Conservation (phyloP, 1,140 invertebrate species). For the Octopus bimaculoides region DNA sequence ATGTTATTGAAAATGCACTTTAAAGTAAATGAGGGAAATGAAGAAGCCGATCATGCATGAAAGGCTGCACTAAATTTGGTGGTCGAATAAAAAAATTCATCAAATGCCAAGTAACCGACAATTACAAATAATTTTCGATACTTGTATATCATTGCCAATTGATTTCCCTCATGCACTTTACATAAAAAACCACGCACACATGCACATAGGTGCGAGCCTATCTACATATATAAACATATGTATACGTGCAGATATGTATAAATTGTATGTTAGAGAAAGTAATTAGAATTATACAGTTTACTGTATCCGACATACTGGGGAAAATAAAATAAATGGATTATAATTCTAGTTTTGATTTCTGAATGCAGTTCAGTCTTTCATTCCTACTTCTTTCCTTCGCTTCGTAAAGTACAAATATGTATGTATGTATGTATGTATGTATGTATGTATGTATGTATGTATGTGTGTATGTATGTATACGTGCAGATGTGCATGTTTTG, state of each 20-base stretch:
- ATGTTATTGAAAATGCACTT: too few species aligned
- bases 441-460: slow-evolving; percentile 3
- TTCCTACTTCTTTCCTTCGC: background rate
- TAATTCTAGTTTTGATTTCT: background rate
- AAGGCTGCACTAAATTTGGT: too few species aligned
- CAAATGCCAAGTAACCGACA: too few species aligned
- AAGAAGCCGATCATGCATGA: too few species aligned
- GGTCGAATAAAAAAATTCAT: too few species aligned
- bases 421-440: slow-evolving; percentile 3
- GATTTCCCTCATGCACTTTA: too few species aligned
- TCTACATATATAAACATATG: background rate
- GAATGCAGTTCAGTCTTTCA: background rate
- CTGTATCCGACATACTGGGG: background rate
- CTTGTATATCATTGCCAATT: too few species aligned
- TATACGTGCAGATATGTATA: background rate
- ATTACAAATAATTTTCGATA: too few species aligned
- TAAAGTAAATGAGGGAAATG: too few species aligned
- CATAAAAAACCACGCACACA: too few species aligned
- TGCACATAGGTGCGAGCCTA: background rate
- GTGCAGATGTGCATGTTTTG: too few species aligned
- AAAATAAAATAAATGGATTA: background rate
- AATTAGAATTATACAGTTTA: background rate
- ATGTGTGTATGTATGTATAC: slow-evolving; percentile 3
- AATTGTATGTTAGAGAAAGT: background rate
- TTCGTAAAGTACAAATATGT: background rate